Percentiles rank a stretch among this genome's conserved stretches.
Conservation (phyloP, 2,888 invertebrate genomes). For the Dryadula phaetusa region DNA sequence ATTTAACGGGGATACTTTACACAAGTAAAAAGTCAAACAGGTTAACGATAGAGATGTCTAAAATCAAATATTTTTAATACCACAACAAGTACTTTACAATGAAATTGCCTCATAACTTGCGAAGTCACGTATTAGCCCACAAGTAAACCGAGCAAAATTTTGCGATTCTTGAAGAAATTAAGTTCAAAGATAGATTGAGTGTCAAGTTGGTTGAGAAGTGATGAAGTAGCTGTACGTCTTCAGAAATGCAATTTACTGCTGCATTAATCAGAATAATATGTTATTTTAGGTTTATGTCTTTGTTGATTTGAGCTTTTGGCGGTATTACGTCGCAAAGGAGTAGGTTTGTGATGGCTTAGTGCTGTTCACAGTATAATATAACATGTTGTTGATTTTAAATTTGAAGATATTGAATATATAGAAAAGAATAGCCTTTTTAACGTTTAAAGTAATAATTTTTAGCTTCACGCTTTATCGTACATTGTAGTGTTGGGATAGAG, state of each 20-base stretch:
- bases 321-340: not conserved
- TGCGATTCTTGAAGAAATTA: conserved; percentile 41
- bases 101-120: conserved; percentile 42
- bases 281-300: not conserved
- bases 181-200: conserved; percentile 38
- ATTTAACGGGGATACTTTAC: too few species aligned
- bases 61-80: conserved; percentile 13
- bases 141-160: conserved; percentile 33
- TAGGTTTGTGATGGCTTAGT: not conserved
- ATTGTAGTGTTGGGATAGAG: too few species aligned
- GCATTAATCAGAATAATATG: conserved; percentile 29
- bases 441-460: too few species aligned
- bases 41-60: not conserved
- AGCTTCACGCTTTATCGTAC: too few species aligned
- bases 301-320: conserved; percentile 5
- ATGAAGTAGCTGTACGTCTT: conserved; percentile 36
- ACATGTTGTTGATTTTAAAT: not conserved
- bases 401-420: too few species aligned
- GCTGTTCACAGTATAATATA: not conserved
- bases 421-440: too few species aligned
- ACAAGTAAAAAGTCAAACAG: not conserved
- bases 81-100: conserved; percentile 31
- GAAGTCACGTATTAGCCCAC: conserved; percentile 43
- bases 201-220: conserved; percentile 34
- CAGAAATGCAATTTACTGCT: conserved; percentile 34